Conservation (phyloP, 1,140 invertebrate genomes). For the Ephestia elutella region DNA sequence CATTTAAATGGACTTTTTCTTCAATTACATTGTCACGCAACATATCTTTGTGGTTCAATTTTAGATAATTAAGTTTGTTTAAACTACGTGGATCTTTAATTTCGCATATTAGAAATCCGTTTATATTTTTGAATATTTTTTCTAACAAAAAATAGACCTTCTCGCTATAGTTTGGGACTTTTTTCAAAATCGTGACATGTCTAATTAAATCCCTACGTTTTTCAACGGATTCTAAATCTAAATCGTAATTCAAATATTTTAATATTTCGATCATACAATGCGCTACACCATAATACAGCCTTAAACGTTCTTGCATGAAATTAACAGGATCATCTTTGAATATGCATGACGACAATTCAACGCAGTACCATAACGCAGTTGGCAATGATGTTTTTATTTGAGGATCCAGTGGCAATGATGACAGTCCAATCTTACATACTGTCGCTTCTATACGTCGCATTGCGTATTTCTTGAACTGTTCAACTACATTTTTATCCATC, state of each 20-base stretch:
- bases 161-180: conserved; percentile 20
- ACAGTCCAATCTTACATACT: conserved; percentile 29
- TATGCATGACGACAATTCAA: conserved; percentile 30
- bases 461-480: conserved; percentile 31
- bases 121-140: conserved; percentile 26
- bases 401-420: conserved; percentile 35
- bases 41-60: conserved; percentile 26
- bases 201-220: conserved; percentile 29
- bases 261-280: conserved; percentile 34
- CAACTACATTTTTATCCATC: conserved; percentile 37
- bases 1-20: conserved; percentile 19
- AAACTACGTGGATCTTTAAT: conserved; percentile 26
- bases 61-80: conserved; percentile 31
- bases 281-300: conserved; percentile 23
- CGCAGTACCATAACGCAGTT: conserved; percentile 36
- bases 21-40: conserved; percentile 18
- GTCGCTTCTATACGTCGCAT: conserved; percentile 28
- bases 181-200: conserved; percentile 30
- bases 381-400: conserved; percentile 20
- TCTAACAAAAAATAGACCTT: conserved; percentile 28
- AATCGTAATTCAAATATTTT: conserved; percentile 24
- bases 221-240: conserved; percentile 26
- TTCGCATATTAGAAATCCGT: conserved; percentile 30
- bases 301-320: conserved; percentile 27
- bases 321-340: conserved; percentile 28